Evolutionary conservation across 1,140 invertebrate genomes (phyloP), one percentile per base, ranked within the genome.

Genomic region (Bombus sibiricus): DNA sequence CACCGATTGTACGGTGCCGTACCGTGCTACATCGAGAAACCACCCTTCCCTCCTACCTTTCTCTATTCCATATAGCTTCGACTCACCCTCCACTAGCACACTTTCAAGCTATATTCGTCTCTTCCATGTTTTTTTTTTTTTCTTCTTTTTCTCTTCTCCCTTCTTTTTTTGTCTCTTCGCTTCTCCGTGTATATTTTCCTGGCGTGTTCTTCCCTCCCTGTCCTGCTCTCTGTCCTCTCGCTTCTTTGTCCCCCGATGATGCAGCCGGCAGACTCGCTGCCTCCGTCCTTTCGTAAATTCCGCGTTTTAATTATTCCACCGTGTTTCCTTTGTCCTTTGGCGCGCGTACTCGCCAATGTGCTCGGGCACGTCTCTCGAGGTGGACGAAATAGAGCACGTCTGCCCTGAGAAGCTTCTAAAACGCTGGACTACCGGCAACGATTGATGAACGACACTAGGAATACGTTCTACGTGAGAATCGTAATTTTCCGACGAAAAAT

Each of bases 221-320:
- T 28, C 32, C 13, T 53, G 12, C 15, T 66, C 28, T 86, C 62
- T 71, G 75, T 43, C 75, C 59, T 78, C 43, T 68, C 53, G 77
- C 68, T 69, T 77, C 68, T 71, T 64, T 69, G 59, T 79, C 75
- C 64, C 47, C 64, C 75, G 47, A 76, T 77, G 74, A 84, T 88
- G 90, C 53, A 83, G 89, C 83, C 90, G 85, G 83, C 74, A 85
- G 85, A 90, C 57, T 77, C 75, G 80, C 83, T 71, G 37, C 37
- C 68, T 66, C 76, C 71, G 87, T 89, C 91, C 91, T 88, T 93
- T 91, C 89, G 86, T 89, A 86, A 92, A 92, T 89, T 91, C 90
- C 87, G 59, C 87, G 86, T 93, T 95, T 95, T 94, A 93, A 94
- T 93, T 93, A 93, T 93, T 92, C 80, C 86, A 37, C 86, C 90